Conservation (phyloP, 1,140 invertebrate species). For the Drosophila kurseongensis region DNA sequence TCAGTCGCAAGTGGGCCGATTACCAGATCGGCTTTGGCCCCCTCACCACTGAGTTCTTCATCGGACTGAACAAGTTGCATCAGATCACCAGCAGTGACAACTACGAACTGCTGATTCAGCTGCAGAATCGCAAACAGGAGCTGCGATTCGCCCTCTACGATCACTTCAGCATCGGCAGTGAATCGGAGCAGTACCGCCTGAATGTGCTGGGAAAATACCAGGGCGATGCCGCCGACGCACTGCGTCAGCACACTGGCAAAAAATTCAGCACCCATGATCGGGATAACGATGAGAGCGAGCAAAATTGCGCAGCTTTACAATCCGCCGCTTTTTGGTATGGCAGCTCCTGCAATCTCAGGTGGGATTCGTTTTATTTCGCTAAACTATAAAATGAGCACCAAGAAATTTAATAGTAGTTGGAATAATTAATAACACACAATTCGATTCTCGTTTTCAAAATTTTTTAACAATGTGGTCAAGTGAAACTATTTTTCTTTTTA, state of each 20-base stretch:
- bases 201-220: slow-evolving; percentile 59
- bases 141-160: slow-evolving; percentile 63
- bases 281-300: slow-evolving; percentile 60
- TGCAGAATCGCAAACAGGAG: slow-evolving; percentile 62
- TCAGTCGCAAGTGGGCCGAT: slow-evolving; percentile 65
- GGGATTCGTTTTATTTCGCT: not conserved
- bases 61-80: slow-evolving; percentile 64
- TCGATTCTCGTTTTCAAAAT: no score
- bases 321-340: slow-evolving; percentile 71
- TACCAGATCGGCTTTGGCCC: slow-evolving; percentile 65
- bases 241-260: slow-evolving; percentile 58
- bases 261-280: slow-evolving; percentile 68
- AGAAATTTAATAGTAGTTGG: no score
- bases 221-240: slow-evolving; percentile 63
- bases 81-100: slow-evolving; percentile 59
- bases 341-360: slow-evolving; percentile 59
- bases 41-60: slow-evolving; percentile 55
- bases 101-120: slow-evolving; percentile 58
- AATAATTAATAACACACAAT: no score
- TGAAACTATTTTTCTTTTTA: no score
- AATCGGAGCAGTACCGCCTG: slow-evolving; percentile 60
- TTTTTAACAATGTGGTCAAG: no score
- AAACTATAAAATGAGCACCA: no score
- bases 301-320: slow-evolving; percentile 58
- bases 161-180: slow-evolving; percentile 64